Percentiles rank a stretch among this genome's conserved stretches.
These are phyloP conservation scores for Drosophila peninsularis DNA, from an alignment of 2,888 invertebrate species.

Conservation along the genomic window DNA sequence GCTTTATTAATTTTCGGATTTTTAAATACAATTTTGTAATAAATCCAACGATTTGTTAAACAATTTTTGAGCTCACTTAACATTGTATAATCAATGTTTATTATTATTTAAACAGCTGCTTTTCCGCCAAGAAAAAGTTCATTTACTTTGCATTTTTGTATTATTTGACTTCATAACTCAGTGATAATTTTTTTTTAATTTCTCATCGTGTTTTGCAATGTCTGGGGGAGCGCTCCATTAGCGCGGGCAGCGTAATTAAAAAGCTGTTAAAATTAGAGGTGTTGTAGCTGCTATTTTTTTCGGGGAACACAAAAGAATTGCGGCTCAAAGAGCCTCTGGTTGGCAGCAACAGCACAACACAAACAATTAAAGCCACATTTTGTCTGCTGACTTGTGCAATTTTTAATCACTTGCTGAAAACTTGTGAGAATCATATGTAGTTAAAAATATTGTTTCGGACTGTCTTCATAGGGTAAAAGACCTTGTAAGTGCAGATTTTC, in stretches of 20 bases:
- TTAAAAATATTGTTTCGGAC: conserved; percentile 1
- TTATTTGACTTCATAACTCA: conserved; percentile 29
- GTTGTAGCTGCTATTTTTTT: conserved; percentile 18
- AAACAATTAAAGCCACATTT: conserved; percentile 50
- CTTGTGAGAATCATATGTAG: conserved; percentile 41
- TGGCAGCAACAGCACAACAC: conserved; percentile 18
- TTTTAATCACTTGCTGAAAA: conserved; percentile 54
- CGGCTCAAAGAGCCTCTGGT: conserved; percentile 34
- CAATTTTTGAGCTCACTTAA: background rate
- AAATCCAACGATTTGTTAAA: conserved; percentile 34
- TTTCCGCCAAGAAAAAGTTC: conserved; percentile 39
- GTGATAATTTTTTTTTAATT: conserved; percentile 53
- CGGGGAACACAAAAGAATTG: conserved; percentile 67
- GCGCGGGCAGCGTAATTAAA: conserved; percentile 60
- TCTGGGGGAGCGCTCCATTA: conserved; percentile 56
- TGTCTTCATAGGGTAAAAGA: conserved; percentile 18
- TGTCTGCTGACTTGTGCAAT: conserved; percentile 57
- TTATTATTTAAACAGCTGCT: conserved; percentile 58
- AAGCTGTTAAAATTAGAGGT: conserved; percentile 54
- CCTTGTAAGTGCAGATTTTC: conserved; percentile 30
- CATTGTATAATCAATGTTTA: conserved; percentile 44
- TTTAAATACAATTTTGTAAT: conserved; percentile 25
- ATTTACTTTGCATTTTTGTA: conserved; percentile 45
- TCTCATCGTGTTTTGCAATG: conserved; percentile 52
- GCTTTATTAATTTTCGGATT: conserved; percentile 1